phyloP scores from a whole-genome alignment of 2,113 vertebrate species.

The Ia io region DNA sequence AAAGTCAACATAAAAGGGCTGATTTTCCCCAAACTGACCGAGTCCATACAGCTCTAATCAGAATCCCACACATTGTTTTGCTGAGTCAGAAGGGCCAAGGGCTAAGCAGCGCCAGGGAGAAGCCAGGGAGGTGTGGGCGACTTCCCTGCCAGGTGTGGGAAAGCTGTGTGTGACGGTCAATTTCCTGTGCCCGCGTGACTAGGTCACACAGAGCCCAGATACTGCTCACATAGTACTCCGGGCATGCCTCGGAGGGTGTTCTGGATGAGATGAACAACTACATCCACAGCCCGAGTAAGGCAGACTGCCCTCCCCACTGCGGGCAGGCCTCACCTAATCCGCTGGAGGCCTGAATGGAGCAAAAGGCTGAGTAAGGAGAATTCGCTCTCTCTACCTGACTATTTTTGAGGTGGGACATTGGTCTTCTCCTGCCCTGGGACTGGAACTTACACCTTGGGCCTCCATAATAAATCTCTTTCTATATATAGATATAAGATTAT shows the following conservation, averaged over 20 bases:
- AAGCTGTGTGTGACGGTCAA: not conserved
- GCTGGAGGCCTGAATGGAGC: not conserved
- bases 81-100: not conserved
- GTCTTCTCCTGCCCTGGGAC: not conserved
- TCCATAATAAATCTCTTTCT: not conserved
- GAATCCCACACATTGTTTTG: not conserved
- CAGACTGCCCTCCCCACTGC: not conserved
- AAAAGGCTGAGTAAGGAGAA: not conserved
- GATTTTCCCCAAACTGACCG: not conserved
- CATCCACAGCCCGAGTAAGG: not conserved
- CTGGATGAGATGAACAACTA: not conserved
- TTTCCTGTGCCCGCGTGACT: not conserved
- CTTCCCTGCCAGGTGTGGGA: too few species aligned
- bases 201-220: not conserved
- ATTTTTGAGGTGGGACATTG: not conserved
- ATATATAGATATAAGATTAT: fast-evolving
- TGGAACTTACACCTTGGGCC: not conserved
- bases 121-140: not conserved
- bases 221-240: not conserved
- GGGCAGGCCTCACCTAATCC: not conserved
- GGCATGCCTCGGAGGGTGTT: not conserved
- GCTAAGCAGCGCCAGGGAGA: too few species aligned
- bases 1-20: not conserved
- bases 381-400: not conserved
- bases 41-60: not conserved